Base-by-base conservation (phyloP, 2,888 invertebrate genomes). In the Dione vanillae region DNA sequence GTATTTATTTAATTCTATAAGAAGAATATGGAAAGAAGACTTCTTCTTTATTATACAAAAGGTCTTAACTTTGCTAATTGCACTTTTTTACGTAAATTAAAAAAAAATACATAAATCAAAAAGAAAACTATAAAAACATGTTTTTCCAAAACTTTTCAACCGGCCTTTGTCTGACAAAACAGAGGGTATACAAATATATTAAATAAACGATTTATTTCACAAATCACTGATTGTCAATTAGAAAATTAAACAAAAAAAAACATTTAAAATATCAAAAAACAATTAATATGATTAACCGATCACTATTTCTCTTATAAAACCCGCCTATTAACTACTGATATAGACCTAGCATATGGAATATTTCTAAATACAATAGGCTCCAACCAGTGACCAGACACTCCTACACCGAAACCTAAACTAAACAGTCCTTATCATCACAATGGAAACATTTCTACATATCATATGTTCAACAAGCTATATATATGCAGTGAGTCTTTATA, bases 261-360 rank as follows among this genome's bases (percentile, higher is more conserved):
- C 40, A 11, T 40, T 10, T 10, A 49, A 11, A 49, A 49, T 49
- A 19, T 5, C 10, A 16, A 19, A 19, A 8, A 49, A 49, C 19
- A 0, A 49, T 10, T 3, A 56, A 56, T 56, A n/a, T 35, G 37
- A n/a, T 11, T n/a, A 35, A 40, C 37, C 16, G 12, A 45, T 70
- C 66, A 49, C 49, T 16, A 16, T 16, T 45, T 66, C 41, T 58
- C 58, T 58, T 69, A 67, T 40, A 66, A 67, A 70, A 59, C 58
- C n/a, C 37, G 45, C 40, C 68, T 64, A 59, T 45, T 58, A 45
- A 37, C 58, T 51, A 65, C 54, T 2, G n/a, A 54, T 37, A 56
- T 64, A 40, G 49, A 54, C 61, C 62, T 19, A 51, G 40, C 58
- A 64, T n/a, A 37, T 70, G 70, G 72, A 72, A 72, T 70, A 72